Base-by-base conservation (phyloP, 2,888 invertebrate species). In the Amorpha juglandis region DNA sequence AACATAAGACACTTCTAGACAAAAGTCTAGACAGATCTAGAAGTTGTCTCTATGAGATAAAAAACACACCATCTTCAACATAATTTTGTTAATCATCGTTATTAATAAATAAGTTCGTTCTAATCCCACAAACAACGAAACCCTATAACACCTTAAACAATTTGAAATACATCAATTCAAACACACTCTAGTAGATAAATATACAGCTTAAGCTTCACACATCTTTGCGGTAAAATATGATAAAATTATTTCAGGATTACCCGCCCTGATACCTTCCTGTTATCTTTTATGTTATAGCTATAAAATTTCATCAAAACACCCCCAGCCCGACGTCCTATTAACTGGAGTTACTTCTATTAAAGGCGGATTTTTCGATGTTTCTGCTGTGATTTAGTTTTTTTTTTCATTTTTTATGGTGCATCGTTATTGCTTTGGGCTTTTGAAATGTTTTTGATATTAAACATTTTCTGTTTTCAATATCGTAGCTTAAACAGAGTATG, bases 251-350 rank as follows among this genome's bases (percentile, higher is more conserved):
- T 12, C 38, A 19, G 38, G 19, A 58, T 58, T 42, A 58, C 58
- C n/a, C 38, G 12, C 38, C 19, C 42, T 19, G 38, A 58, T 58
- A 19, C 42, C 12, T 58, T 55, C 19, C 19, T 42, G 38, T 58
- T 58, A 58, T 58, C 58, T 58, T 58, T 58, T 58, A 58, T 42
- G 58, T 19, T 38, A 42, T 58, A 42, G 58, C 58, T 58, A 58
- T 58, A 58, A 58, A 58, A 58, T 58, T 58, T 42, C 58, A 58
- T 58, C 58, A 58, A 58, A 42, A 38, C 58, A 14, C 53, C 33
- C 38, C 19, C 55, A 35, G 27, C 8, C 19, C 12, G 42, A 42
- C 38, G 38, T 38, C 35, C 16, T 19, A 58, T 58, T 58, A 58
- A 58, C 42, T 58, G 38, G 42, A 58, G 38, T 58, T 58, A 58